phyloP scores from a whole-genome alignment of 2,113 vertebrate species.

The Lepisosteus oculatus region DNA sequence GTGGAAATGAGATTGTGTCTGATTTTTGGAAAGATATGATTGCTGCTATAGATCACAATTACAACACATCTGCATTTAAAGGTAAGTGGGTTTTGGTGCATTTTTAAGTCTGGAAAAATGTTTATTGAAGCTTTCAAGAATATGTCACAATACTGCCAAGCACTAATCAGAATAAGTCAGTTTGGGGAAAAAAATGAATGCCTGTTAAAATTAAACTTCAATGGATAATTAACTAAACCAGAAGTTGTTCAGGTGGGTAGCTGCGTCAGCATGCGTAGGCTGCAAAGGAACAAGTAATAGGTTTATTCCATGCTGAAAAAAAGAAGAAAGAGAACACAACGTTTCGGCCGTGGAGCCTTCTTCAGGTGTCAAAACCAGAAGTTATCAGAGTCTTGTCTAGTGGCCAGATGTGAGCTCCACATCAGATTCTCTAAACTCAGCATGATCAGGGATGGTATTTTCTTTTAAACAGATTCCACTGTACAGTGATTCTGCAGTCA shows the following conservation, averaged over 20 bases:
- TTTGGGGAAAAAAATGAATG: background rate
- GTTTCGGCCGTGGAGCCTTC: no score
- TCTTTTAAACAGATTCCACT: no score
- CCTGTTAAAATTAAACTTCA: background rate
- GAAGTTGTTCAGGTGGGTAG: no score
- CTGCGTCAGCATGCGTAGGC: no score
- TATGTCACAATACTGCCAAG: background rate
- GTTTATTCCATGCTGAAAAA: no score
- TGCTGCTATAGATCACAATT: conserved; percentile 90
- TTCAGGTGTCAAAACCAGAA: background rate
- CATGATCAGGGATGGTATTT: no score
- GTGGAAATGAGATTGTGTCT: conserved; percentile 75
- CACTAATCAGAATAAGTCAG: background rate
- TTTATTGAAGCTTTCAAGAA: background rate
- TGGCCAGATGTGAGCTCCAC: no score
- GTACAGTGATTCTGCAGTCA: no score
- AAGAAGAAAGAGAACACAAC: no score
- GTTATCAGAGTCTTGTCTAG: background rate
- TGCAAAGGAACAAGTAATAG: no score
- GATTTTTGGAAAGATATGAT: conserved; percentile 95
- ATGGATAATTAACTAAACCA: background rate
- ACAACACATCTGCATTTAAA: conserved; percentile 93
- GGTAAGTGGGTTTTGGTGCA: conserved; percentile 59
- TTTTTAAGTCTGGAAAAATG: background rate
- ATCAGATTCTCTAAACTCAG: no score